phyloP scores from a whole-genome alignment of 2,888 invertebrate species.

The Deilephila porcellus region DNA sequence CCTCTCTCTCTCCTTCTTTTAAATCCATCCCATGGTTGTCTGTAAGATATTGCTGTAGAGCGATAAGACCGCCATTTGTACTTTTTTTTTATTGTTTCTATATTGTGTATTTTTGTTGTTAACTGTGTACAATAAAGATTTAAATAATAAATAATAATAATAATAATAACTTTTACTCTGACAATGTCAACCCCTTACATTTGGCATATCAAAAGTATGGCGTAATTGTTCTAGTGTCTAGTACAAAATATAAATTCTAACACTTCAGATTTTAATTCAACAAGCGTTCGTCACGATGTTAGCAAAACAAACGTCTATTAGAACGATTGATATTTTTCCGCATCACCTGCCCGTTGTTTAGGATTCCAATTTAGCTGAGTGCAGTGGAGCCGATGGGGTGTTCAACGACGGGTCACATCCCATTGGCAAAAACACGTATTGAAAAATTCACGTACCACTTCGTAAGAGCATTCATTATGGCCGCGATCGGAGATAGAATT shows the following conservation, averaged over 20 bases:
- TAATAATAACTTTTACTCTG: no score
- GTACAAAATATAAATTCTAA: neutral
- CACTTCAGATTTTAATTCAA: neutral
- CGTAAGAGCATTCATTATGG: constrained; percentile 2
- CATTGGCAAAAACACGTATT: constrained; percentile 23
- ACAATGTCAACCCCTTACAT: no score
- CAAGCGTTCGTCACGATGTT: neutral
- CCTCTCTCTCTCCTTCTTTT: no score
- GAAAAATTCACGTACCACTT: constrained; percentile 24
- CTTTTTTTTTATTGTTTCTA: no score
- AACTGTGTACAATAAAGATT: no score
- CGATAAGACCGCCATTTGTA: no score
- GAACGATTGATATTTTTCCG: constrained; percentile 42
- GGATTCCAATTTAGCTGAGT: constrained; percentile 40
- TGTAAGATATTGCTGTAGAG: no score
- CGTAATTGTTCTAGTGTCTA: no score
- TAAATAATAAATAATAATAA: no score
- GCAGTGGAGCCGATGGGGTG: constrained; percentile 25
- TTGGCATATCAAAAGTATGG: no score
- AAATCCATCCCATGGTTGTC: no score
- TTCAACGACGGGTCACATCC: constrained; percentile 11
- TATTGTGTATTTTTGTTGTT: no score
- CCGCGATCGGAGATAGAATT: neutral
- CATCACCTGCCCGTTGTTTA: constrained; percentile 44
- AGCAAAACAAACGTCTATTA: constrained; percentile 34